Evolutionary conservation across 2,888 invertebrate genomes (phyloP), one percentile per base, ranked within the genome.

Genomic region (Tinea semifulvella): DNA sequence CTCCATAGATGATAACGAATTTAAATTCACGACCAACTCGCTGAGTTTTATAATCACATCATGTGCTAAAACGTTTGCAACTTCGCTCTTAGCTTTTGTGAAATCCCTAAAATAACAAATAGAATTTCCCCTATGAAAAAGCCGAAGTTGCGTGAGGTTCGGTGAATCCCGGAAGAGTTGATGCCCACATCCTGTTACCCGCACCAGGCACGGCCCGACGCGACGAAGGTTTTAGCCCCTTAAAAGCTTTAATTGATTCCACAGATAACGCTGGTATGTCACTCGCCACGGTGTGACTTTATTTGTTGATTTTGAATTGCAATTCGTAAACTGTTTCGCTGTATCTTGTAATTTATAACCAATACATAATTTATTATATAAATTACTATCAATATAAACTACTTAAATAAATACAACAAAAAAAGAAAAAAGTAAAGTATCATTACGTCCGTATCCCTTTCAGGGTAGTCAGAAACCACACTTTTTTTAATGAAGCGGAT

Each of bases 191-290:
- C 76, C 74, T 70, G 54, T 47, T 38, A 47, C 42, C 50, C 49
- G 63, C 53, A 53, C 61, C 64, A 56, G 65, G 65, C 58, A 65
- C 68, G 56, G 51, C 52, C 45, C 46, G 47, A 10, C 40, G 36
- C 36, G 36, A 36, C 31, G 31, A 31, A 14, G 31, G 14, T 18
- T 36, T 36, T 40, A 20, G 52, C 58, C 54, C 53, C 42, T 47
- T 48, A 49, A 45, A 48, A 49, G 52, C 57, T 57, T 60, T 68
- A 73, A 74, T 74, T 71, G 73, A 71, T 72, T 72, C 62, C 46
- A 53, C 59, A 68, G 70, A 71, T 70, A 71, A 68, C 57, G 53
- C 55, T 46, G 61, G 63, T 68, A 71, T 70, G 70, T 65, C 68
- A 64, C 62, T 62, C 53, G 52, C 22, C 17, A 17, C 40, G 22